phyloP scores from a whole-genome alignment of 23 tunicate species.

The Ascidia mentula region DNA sequence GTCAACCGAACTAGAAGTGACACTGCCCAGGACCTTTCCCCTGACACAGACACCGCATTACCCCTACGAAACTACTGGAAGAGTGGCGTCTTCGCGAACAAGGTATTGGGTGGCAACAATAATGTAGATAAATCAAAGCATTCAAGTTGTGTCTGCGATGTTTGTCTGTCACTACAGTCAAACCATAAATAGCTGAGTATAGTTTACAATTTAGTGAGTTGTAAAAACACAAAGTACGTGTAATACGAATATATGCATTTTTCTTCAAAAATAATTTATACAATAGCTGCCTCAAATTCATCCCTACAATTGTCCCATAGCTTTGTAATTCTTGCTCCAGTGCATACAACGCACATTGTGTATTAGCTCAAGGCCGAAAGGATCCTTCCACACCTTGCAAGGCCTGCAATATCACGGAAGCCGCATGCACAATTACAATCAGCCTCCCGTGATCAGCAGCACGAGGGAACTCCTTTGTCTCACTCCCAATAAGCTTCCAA shows the following conservation, averaged over 20 bases:
- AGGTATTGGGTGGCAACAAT: not conserved
- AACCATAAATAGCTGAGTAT: too few relatives aligned
- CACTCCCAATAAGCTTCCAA: conserved; percentile 27
- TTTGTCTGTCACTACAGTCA: too few relatives aligned
- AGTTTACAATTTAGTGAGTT: too few relatives aligned
- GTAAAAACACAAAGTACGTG: too few relatives aligned
- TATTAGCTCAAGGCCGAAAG: not conserved
- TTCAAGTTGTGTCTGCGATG: too few relatives aligned
- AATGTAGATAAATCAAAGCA: too few relatives aligned
- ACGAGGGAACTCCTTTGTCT: conserved; percentile 44
- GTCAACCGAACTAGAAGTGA: not conserved
- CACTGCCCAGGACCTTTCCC: not conserved
- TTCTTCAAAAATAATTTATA: too few relatives aligned
- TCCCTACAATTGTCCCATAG: too few relatives aligned
- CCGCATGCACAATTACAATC: conserved; percentile 45
- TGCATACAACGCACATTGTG: too few relatives aligned
- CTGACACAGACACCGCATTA: not conserved
- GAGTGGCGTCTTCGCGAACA: not conserved
- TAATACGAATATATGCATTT: too few relatives aligned
- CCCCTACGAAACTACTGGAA: not conserved
- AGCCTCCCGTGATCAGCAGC: conserved; percentile 65
- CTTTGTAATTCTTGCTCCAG: too few relatives aligned
- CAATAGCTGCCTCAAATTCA: too few relatives aligned
- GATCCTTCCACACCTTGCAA: conserved; percentile 22
- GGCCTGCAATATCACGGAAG: conserved; percentile 37